These are phyloP conservation scores for Merops nubicus DNA, from an alignment of 2,113 vertebrate genomes.

Conservation along the genomic window DNA sequence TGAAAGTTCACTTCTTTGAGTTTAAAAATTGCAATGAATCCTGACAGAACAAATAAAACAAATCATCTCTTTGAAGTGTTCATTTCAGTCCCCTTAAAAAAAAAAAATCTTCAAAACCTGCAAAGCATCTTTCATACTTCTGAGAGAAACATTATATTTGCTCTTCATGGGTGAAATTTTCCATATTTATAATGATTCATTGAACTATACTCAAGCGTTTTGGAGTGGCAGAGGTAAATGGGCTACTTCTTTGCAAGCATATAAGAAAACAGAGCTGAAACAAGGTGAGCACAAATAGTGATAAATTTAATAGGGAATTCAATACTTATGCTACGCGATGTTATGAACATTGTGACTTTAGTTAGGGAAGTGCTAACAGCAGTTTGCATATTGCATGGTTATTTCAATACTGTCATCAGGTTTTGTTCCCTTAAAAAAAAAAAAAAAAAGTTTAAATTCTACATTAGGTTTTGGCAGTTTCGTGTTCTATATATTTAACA, in stretches of 20 bases:
- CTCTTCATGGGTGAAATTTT: not conserved
- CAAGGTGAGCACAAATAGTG: not conserved
- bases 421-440: not conserved
- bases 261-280: not conserved
- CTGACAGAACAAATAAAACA: conserved; percentile 14
- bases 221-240: not conserved
- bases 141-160: not conserved
- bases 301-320: not conserved
- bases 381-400: not conserved
- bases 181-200: not conserved
- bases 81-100: not conserved
- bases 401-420: not conserved
- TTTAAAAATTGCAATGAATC: not conserved
- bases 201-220: not conserved
- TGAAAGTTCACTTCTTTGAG: not conserved
- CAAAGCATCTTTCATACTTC: not conserved
- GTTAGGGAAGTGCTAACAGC: not conserved
- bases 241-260: not conserved
- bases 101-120: not conserved
- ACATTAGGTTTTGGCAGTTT: not conserved
- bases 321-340: not conserved
- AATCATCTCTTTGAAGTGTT: not conserved
- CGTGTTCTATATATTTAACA: not conserved
- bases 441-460: not conserved
- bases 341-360: not conserved